Percentiles rank a stretch among this genome's conserved stretches.
Conservation (phyloP, 2,797 vertebrate species). For the Poecilia gillii region DNA sequence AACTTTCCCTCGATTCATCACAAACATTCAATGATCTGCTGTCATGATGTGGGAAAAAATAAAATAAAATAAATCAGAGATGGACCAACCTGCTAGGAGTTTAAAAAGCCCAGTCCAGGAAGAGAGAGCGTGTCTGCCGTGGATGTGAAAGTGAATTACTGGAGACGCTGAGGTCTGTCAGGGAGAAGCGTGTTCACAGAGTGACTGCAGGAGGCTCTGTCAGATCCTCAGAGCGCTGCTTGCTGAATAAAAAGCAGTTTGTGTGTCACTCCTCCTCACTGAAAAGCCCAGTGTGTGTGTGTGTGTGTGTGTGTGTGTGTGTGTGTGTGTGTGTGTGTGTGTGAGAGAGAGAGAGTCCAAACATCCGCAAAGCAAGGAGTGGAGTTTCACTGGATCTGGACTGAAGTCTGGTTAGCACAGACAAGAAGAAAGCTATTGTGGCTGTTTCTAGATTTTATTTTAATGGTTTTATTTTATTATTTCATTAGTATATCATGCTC, state of each 20-base stretch:
- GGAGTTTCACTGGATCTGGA: slow-evolving; percentile 50
- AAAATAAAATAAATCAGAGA: not conserved
- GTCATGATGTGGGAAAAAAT: not conserved
- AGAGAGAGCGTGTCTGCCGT: not conserved
- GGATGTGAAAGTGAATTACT: not conserved
- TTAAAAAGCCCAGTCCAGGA: slow-evolving; percentile 17
- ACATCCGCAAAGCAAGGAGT: slow-evolving; percentile 44
- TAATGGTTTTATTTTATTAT: not conserved
- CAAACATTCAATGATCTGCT: slow-evolving; percentile 2
- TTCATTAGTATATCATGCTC: no score
- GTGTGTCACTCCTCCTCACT: slow-evolving; percentile 45
- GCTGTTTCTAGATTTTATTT: not conserved
- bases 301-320: slow-evolving; percentile 24
- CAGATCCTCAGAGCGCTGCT: slow-evolving; percentile 47
- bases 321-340: slow-evolving; percentile 19
- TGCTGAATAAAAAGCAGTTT: slow-evolving; percentile 62
- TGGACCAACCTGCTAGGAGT: slow-evolving; percentile 49
- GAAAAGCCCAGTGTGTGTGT: slow-evolving; percentile 27
- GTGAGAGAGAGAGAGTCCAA: no score
- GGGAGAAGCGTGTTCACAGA: slow-evolving; percentile 6
- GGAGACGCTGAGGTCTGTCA: slow-evolving; percentile 10
- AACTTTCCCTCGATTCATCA: not conserved
- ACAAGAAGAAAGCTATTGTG: not conserved
- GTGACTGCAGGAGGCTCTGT: slow-evolving; percentile 26
- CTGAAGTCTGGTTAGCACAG: not conserved